Evolutionary conservation across 2,888 invertebrate species (phyloP).

Genomic region (Leptopilina myrica): DNA sequence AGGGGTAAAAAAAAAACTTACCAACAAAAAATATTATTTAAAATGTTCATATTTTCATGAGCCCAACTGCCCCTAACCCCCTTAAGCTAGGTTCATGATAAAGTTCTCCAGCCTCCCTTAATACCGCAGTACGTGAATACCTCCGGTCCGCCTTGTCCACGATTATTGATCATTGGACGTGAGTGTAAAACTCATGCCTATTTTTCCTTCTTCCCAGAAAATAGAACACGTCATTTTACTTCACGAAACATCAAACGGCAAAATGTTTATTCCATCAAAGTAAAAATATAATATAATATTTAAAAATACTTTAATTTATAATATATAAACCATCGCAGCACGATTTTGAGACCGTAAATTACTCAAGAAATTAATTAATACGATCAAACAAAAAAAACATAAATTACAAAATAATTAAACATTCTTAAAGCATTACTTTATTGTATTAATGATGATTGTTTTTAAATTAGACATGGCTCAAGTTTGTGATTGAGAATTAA

Average conservation of each 20-base stretch:
- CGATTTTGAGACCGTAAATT: no score
- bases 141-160: conserved; percentile 13
- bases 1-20: no score
- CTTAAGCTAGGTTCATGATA: background rate
- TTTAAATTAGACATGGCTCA: background rate
- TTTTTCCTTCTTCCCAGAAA: background rate
- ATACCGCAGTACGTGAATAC: background rate
- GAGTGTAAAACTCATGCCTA: conserved; percentile 12
- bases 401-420: no score
- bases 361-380: no score
- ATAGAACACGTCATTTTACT: background rate
- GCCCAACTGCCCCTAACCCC: background rate
- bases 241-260: background rate
- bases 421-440: background rate
- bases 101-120: conserved; percentile 14
- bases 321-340: no score
- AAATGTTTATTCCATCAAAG: background rate
- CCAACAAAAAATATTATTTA: no score
- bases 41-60: no score
- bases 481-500: background rate
- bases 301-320: no score
- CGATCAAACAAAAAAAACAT: no score
- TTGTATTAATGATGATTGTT: background rate
- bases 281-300: background rate
- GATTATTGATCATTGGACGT: conserved; percentile 34